Base-by-base conservation (phyloP, 1,140 invertebrate species). In the Hypsibius dujardini region DNA sequence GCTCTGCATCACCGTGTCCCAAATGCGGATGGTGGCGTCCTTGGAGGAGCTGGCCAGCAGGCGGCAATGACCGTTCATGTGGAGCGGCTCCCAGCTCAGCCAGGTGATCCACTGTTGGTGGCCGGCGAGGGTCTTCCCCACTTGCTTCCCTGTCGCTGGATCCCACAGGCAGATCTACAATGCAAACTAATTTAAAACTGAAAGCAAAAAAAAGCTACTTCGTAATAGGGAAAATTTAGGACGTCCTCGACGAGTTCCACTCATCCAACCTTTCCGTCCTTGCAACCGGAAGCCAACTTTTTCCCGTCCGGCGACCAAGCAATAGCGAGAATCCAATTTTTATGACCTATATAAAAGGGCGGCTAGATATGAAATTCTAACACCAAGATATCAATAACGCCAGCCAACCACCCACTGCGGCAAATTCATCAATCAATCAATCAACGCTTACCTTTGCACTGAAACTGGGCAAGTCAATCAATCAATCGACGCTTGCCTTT, bases 21-120 rank as follows among this genome's bases (percentile, higher is more conserved):
- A 99, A 77, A 98, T 93, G 76, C 89, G 84, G n/a, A 98, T 85
- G 78, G 92, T 90, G 0, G 86, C 85, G 82, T 99, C 95, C 79
- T 95, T 94, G 28, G 92, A 93, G 62, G 89, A 86, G 81, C 90
- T 95, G 0, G 90, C 92, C 74, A 97, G 81, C 75, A 84, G 85
- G 74, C 89, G 81, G 76, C 87, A 89, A 71, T 70, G 3, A 69
- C 74, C 76, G 77, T 82, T 85, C 84, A 83, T 81, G 77, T 98
- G 92, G 78, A 91, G 87, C 1, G 95, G 95, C 81, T 98, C 91
- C 95, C 95, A 99, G 73, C 85, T 83, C 28, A 99, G 79, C 72
- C 86, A 86, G 70, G 90, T 96, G 1, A 99, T 85, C 90, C 92
- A 98, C 79, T 92, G 87, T 78, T 88, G 95, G 76, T 98, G 95